Conservation (phyloP, 2,113 vertebrate species). For the Pygoscelis antarcticus region DNA sequence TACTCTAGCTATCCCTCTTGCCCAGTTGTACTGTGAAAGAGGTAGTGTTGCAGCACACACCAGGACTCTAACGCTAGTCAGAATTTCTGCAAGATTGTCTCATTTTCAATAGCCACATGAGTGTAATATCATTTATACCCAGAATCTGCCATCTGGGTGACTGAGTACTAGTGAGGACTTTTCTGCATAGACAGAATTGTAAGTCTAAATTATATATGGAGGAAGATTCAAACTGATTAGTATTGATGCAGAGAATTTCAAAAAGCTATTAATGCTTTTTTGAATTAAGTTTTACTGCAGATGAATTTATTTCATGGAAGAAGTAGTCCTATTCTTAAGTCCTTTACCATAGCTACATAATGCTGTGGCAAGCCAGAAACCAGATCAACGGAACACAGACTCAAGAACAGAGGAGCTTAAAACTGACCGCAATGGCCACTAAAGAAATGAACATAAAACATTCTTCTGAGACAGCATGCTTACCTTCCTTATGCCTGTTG, state of each 20-base stretch:
- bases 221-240: not conserved
- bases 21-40: not conserved
- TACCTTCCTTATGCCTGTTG: conserved; percentile 93
- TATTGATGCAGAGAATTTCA: not conserved
- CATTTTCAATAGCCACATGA: not conserved
- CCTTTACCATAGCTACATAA: not conserved
- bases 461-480: not conserved
- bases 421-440: rapidly evolving
- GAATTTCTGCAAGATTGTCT: not conserved
- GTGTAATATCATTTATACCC: not conserved
- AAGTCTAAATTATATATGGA: rapidly evolving
- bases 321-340: not conserved
- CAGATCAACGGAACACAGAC: not conserved
- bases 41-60: not conserved
- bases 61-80: not conserved
- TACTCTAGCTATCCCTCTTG: not conserved
- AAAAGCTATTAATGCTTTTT: not conserved
- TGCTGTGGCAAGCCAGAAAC: not conserved
- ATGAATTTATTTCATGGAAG: not conserved
- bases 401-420: not conserved
- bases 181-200: not conserved
- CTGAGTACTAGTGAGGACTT: not conserved
- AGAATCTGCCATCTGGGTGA: not conserved
- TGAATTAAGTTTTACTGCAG: not conserved
- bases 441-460: not conserved